Conservation (phyloP, 2,888 invertebrate species). For the Eupithecia subfuscata region DNA sequence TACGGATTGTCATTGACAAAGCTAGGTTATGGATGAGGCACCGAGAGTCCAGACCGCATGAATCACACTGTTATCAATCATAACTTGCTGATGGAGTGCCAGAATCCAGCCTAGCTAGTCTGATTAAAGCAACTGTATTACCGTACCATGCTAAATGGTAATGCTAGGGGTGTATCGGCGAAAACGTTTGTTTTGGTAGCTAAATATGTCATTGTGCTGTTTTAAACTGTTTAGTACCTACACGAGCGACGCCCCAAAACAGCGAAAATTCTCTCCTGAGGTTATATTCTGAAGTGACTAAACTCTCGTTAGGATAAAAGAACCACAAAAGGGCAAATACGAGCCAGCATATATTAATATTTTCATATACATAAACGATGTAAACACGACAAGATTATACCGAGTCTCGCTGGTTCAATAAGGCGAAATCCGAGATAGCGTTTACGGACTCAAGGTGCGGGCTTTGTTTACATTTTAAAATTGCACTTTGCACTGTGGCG, state of each 20-base stretch:
- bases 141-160: conserved; percentile 15
- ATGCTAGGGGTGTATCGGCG: not conserved
- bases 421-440: conserved; percentile 76
- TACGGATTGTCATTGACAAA: conserved; percentile 68
- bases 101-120: conserved; percentile 45
- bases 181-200: conserved; percentile 29
- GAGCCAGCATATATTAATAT: conserved; percentile 50
- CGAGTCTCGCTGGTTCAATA: conserved; percentile 71
- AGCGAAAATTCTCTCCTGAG: not conserved
- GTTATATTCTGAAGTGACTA: not conserved
- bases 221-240: not conserved
- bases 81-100: conserved; percentile 75
- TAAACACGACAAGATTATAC: conserved; percentile 62
- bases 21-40: conserved; percentile 68
- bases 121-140: conserved; percentile 31
- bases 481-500: conserved; percentile 81
- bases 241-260: not conserved
- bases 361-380: conserved; percentile 55
- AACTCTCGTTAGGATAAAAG: not conserved
- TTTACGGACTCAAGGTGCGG: conserved; percentile 76
- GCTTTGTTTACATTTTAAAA: conserved; percentile 83
- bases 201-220: not conserved
- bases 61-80: conserved; percentile 76
- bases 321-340: conserved; percentile 40
- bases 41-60: conserved; percentile 54